Evolutionary conservation across 2,113 vertebrate genomes (phyloP), one percentile per base, ranked within the genome.

Genomic region (Anser brachyrhynchus): DNA sequence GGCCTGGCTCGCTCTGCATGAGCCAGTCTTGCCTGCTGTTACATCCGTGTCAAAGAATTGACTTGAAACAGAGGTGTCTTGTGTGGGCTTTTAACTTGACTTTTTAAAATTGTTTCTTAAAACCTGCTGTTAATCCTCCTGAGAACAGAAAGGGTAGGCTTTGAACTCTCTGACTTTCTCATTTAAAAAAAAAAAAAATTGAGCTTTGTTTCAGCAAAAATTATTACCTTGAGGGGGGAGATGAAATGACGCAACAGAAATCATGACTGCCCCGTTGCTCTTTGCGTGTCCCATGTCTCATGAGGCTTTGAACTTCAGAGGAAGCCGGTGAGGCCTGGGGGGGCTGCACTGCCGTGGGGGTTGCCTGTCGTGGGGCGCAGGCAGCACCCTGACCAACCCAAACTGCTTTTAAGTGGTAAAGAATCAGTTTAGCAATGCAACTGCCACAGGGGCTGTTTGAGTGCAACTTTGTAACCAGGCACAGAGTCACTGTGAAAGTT

Each of bases 391-490:
- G 6, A n/a, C 31, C 18, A 11, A 1, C 43, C 51, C 35, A 21
- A 26, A 4, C 7, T 16, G 13, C 13, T 33, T 21, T 39, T 2
- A 2, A 2, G 14, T 2, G 26, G 16, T 8, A 4, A 7, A 7
- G 16, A 9, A 5, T 3, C n/a, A 18, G 29, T 22, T 41, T 43
- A 18, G 75, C 19, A 3, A 6, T 17, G 10, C 2, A 1, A 2
- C 6, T 14, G 21, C 21, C 0, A 0, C 21, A 21, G 15, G 29
- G 11, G 20, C 2, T 16, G 28, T 14, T 66, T 26, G 4, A 21
- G 18, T 14, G 4, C 20, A 11, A 1, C 43, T 11, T n/a, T 1
- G 2, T 6, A 3, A 20, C 8, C 46, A 31, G 43, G 46, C 46
- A 46, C 2, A 3, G 3, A 23, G 9, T 9, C 3, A 5, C 31